A percentile compares a stretch with the other conserved stretches of the same genome.
These are phyloP conservation scores for Brachyistius frenatus DNA, from an alignment of 2,113 vertebrate species.

Conservation along the genomic window DNA sequence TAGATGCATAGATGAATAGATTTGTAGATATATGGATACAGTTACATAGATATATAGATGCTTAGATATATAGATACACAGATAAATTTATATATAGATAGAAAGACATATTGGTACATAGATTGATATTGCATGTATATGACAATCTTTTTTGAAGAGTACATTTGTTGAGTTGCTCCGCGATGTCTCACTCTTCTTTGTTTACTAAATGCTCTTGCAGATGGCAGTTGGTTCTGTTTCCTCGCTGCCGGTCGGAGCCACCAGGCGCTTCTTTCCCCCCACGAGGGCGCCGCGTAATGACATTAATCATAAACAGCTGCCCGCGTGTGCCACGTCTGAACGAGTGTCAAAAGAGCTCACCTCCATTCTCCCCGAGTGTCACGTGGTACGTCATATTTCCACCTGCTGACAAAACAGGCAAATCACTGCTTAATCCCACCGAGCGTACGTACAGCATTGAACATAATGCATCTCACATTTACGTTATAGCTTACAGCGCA, in stretches of 20 bases:
- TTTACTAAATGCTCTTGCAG: constrained; percentile 11
- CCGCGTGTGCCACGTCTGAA: constrained; percentile 31
- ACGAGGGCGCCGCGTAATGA: constrained; percentile 23
- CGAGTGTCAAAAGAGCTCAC: constrained; percentile 44
- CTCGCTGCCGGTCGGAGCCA: neutral
- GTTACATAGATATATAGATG: too few relatives aligned
- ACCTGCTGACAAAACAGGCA: constrained; percentile 47
- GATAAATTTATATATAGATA: too few relatives aligned
- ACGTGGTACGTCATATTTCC: constrained; percentile 24
- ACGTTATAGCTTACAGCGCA: constrained; percentile 60
- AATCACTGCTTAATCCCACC: constrained; percentile 58
- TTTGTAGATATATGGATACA: too few relatives aligned
- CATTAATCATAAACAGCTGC: constrained; percentile 70
- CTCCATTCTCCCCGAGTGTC: constrained; percentile 20
- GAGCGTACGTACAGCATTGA: constrained; percentile 12
- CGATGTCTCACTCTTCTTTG: constrained; percentile 7
- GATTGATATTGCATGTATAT: too few relatives aligned
- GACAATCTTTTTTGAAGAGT: too few relatives aligned
- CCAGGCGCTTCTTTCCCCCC: constrained; percentile 7
- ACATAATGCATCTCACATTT: constrained; percentile 62
- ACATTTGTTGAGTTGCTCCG: neutral
- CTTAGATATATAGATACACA: too few relatives aligned
- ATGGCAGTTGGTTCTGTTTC: constrained; percentile 7
- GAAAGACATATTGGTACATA: too few relatives aligned
- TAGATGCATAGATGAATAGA: too few relatives aligned